Percentiles rank a stretch among this genome's conserved stretches.
Evolutionary conservation across 2,797 vertebrate species (phyloP).

Genomic region (Sebastes iracundus): DNA sequence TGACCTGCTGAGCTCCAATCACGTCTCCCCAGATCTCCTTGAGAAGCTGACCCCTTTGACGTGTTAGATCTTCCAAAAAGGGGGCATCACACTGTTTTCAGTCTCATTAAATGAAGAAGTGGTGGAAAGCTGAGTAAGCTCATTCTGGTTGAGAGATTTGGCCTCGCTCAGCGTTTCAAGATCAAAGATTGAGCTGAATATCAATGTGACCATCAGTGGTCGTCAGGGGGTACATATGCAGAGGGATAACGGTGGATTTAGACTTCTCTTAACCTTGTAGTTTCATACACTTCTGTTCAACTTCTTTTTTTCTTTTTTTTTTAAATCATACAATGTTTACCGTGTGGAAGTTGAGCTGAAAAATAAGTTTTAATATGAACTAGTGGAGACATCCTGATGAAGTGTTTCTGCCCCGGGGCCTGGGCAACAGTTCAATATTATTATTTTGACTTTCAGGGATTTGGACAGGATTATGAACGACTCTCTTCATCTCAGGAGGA

Average conservation of each 20-base stretch:
- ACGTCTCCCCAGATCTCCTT: neutral
- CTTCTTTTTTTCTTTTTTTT: neutral
- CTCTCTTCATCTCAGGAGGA: neutral
- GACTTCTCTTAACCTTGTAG: neutral
- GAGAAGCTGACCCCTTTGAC: constrained; percentile 8
- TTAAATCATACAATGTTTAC: neutral
- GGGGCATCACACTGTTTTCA: constrained; percentile 5
- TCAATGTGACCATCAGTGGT: constrained; percentile 28
- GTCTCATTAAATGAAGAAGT: constrained; percentile 21
- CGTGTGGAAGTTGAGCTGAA: neutral
- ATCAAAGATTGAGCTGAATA: constrained; percentile 55
- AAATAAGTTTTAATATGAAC: neutral
- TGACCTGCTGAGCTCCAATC: neutral
- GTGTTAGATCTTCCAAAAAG: neutral
- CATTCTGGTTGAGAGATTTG: constrained; percentile 2
- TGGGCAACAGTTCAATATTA: neutral
- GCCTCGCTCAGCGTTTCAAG: constrained; percentile 38
- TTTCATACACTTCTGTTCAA: neutral
- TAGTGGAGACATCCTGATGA: neutral
- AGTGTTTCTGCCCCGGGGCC: neutral
- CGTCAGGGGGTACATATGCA: neutral
- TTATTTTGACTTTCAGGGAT: neutral
- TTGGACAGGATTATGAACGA: neutral
- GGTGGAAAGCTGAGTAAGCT: constrained; percentile 51
- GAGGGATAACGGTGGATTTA: neutral